Base-by-base conservation (phyloP, 2,113 vertebrate genomes). In the Burhinus bistriatus region DNA sequence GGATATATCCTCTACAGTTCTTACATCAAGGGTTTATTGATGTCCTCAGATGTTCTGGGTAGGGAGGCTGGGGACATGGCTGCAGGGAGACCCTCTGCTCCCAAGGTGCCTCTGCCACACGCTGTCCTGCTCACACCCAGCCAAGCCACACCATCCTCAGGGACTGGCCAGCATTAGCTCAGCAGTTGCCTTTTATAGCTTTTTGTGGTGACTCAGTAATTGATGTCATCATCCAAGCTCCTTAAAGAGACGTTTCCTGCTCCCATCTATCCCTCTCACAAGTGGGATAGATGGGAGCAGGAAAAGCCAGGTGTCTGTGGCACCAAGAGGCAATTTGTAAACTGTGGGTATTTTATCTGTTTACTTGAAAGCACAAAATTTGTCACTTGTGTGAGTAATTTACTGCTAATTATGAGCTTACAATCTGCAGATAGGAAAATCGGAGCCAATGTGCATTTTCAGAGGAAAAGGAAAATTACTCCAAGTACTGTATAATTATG, bases 381-480 rank as follows among this genome's bases (percentile, higher is more conserved):
- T 98, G 97, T 98, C 98, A 98, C 98, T 98, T 98, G 97, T 98
- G 96, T 97, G 95, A 97, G 96, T 98, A 98, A 98, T 98, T 98
- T 98, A 95, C 96, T 96, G 96, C 96, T 98, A 98, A 98, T 98
- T 98, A 98, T 79, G 90, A 98, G 97, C 96, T 98, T 98, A 97
- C 97, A 98, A 97, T 98, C 97, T 98, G 96, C 96, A 97, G 98
- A 98, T 97, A 98, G 97, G 95, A 98, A 98, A 98, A 98, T 98
- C 98, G 97, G 97, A 98, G 96, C 98, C 97, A 98, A 97, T 96
- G 93, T 97, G 89, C 44, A 54, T 98, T 98, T 98, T 98, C 97
- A 98, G 97, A 98, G 97, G 97, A 97, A 98, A 97, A 98, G 85
- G 89, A 97, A 98, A 98, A 98, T 98, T 98, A 98, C 88, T 95